A percentile compares a stretch with the other conserved stretches of the same genome.
phyloP scores from a whole-genome alignment of 1,140 invertebrate species.

The Drosophila orena region DNA sequence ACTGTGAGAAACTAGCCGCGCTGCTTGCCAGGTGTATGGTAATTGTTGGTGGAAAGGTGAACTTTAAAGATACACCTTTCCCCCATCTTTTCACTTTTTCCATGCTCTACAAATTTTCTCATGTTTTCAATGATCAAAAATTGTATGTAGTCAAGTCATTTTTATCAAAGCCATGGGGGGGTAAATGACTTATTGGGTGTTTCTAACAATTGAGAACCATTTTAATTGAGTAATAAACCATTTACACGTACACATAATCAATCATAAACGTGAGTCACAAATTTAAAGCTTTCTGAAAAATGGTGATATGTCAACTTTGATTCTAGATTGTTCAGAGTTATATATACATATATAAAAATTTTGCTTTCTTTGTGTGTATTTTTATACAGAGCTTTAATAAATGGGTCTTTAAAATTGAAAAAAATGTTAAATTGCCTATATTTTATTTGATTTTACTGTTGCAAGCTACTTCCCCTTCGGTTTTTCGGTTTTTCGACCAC shows the following conservation, averaged over 20 bases:
- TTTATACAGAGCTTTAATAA: too few relatives aligned
- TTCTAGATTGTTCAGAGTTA: neutral
- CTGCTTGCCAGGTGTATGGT: neutral
- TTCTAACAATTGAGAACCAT: neutral
- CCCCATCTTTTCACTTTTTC: too few relatives aligned
- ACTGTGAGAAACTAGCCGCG: neutral
- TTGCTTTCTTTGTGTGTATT: too few relatives aligned
- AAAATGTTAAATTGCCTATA: too few relatives aligned
- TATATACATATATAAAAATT: too few relatives aligned
- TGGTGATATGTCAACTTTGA: neutral
- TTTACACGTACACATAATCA: neutral
- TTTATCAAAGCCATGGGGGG: neutral
- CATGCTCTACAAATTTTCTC: neutral
- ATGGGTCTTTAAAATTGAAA: too few relatives aligned
- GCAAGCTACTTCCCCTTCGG: slow-evolving; percentile 10
- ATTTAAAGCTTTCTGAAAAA: neutral
- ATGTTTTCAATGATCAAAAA: neutral
- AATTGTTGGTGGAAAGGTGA: neutral
- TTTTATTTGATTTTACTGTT: slow-evolving; percentile 2
- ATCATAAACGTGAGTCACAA: neutral
- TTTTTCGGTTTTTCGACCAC: slow-evolving; percentile 6
- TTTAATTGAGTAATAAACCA: neutral
- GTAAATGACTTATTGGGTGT: slow-evolving; percentile 4
- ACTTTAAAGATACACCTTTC: too few relatives aligned
- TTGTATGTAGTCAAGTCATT: neutral